phyloP scores from a whole-genome alignment of 1,140 invertebrate species.

The Tetramorium parvispinum region DNA sequence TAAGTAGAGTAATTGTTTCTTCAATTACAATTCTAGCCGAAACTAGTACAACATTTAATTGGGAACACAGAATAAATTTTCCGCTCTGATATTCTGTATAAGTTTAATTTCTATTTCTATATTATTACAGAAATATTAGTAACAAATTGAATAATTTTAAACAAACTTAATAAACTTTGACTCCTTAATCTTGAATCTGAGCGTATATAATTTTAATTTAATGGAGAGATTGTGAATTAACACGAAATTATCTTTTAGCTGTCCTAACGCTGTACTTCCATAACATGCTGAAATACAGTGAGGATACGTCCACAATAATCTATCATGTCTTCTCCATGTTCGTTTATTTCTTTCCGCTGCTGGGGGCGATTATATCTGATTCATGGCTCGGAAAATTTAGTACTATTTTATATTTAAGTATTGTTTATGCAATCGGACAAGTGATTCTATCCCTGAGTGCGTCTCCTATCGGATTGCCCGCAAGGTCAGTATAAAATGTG shows the following conservation, averaged over 20 bases:
- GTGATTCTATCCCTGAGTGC: constrained; percentile 91
- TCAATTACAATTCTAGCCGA: background rate
- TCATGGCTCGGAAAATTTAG: constrained; percentile 94
- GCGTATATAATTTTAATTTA: background rate
- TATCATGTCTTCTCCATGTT: constrained; percentile 94
- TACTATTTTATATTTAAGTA: constrained; percentile 95
- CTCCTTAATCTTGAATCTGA: background rate
- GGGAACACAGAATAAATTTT: background rate
- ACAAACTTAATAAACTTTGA: background rate
- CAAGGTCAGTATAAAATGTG: constrained; percentile 86
- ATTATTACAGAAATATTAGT: background rate
- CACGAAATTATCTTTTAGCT: constrained; percentile 87
- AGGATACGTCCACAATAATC: constrained; percentile 90
- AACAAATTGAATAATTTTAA: constrained; percentile 1
- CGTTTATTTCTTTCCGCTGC: constrained; percentile 94
- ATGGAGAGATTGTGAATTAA: background rate
- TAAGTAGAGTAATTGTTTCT: constrained; percentile 24
- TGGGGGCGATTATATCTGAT: constrained; percentile 96
- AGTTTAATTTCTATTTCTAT: background rate
- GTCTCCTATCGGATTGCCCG: constrained; percentile 87
- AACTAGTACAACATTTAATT: background rate
- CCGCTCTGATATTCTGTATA: background rate
- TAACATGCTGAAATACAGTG: constrained; percentile 88
- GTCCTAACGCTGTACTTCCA: constrained; percentile 93
- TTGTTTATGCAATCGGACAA: constrained; percentile 95